These are phyloP conservation scores for Gnathonemus echidnorhynchus DNA, from an alignment of 2,113 vertebrate genomes.

Conservation along the genomic window DNA sequence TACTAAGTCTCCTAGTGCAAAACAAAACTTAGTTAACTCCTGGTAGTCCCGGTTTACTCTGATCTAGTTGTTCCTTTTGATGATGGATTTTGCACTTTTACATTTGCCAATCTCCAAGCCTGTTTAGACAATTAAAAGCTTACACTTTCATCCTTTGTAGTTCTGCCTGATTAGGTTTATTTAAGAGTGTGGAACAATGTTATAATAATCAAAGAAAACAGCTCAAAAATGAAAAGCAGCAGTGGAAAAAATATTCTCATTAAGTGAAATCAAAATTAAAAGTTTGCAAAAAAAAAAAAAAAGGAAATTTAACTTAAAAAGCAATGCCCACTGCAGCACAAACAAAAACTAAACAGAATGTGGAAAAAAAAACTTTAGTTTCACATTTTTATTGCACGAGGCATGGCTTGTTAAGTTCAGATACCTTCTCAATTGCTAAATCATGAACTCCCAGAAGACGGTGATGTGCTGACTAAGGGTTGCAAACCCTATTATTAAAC, in stretches of 20 bases:
- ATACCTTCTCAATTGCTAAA: neutral
- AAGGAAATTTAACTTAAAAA: neutral
- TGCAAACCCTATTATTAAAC: neutral
- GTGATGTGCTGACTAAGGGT: neutral
- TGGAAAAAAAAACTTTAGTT: neutral
- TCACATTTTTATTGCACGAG: neutral
- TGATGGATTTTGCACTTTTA: neutral
- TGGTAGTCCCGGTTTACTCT: neutral
- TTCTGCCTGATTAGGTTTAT: neutral
- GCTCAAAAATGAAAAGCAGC: neutral
- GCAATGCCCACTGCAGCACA: neutral
- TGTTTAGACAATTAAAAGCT: neutral
- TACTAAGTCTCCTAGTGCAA: neutral
- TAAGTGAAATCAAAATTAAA: neutral
- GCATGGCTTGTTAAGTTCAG: neutral
- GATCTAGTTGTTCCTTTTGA: neutral
- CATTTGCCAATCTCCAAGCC: neutral
- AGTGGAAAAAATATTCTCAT: neutral
- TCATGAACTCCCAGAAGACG: neutral
- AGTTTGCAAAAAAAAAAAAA: neutral
- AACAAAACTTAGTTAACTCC: neutral
- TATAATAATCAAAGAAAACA: neutral
- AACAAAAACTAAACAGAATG: neutral
- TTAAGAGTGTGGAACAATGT: neutral
- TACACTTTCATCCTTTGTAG: neutral